A percentile compares a stretch with the other conserved stretches of the same genome.
phyloP scores from a whole-genome alignment of 2,888 invertebrate species.

The Melieria omissa region DNA sequence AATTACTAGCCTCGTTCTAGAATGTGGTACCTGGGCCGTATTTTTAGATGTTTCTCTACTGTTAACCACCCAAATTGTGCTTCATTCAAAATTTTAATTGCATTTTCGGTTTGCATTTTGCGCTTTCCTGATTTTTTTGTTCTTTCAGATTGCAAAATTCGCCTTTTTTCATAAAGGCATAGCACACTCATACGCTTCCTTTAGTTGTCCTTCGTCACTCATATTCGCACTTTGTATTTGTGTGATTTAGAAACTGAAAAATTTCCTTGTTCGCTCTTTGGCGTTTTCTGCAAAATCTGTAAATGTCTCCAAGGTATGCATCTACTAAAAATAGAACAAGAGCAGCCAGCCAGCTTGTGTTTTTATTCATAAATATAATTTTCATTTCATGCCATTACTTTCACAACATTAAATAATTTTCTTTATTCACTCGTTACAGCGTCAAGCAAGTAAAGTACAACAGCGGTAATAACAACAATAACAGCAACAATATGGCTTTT shows the following conservation, averaged over 20 bases:
- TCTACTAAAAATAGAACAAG: not conserved
- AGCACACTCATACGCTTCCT: not conserved
- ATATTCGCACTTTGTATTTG: slow-evolving; percentile 5
- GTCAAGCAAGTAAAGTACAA: slow-evolving; percentile 30
- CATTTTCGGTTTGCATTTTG: slow-evolving; percentile 1
- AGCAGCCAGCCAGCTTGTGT: not conserved
- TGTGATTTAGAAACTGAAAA: slow-evolving; percentile 5
- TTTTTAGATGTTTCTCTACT: too few relatives aligned
- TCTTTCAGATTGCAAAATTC: slow-evolving; percentile 29
- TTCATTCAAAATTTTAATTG: slow-evolving; percentile 5
- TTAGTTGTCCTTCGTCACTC: not conserved
- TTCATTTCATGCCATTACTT: not conserved
- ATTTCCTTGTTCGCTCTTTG: slow-evolving; percentile 11
- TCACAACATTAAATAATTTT: not conserved
- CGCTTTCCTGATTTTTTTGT: slow-evolving; percentile 12
- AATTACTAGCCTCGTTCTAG: too few relatives aligned
- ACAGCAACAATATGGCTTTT: slow-evolving; percentile 61
- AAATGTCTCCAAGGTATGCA: slow-evolving; percentile 36
- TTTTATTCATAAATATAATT: not conserved
- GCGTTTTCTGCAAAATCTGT: slow-evolving; percentile 6
- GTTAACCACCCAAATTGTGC: not conserved
- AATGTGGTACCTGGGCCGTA: too few relatives aligned
- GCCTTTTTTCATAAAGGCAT: slow-evolving; percentile 4
- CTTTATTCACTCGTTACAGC: slow-evolving; percentile 34
- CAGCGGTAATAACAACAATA: slow-evolving; percentile 38